A percentile compares a stretch with the other conserved stretches of the same genome.
phyloP scores from a whole-genome alignment of 2,888 invertebrate species.

The Stenurella melanura region DNA sequence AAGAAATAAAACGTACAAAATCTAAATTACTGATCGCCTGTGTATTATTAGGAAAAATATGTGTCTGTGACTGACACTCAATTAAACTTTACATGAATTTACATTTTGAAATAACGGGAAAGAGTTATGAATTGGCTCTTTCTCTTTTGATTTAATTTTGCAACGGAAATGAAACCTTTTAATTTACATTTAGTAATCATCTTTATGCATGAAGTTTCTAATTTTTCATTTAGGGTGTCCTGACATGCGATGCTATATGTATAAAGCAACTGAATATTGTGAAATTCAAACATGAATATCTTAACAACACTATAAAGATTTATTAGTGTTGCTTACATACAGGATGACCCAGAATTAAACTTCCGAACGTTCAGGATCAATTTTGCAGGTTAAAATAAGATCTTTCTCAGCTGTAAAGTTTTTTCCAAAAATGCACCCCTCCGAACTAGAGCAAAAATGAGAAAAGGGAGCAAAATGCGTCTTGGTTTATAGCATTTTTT shows the following conservation, averaged over 20 bases:
- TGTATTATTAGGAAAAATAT: not conserved
- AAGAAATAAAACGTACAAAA: not conserved
- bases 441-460: too few relatives aligned
- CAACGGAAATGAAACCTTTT: not conserved
- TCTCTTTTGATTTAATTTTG: not conserved
- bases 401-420: too few relatives aligned
- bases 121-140: not conserved
- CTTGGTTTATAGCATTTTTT: too few relatives aligned
- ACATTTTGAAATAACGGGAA: not conserved
- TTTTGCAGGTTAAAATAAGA: too few relatives aligned
- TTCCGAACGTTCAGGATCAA: too few relatives aligned
- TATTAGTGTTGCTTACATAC: too few relatives aligned
- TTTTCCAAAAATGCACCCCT: too few relatives aligned
- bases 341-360: too few relatives aligned
- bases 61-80: constrained; percentile 3
- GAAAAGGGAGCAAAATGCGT: too few relatives aligned
- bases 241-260: not conserved
- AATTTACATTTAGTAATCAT: not conserved
- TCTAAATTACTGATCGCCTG: not conserved
- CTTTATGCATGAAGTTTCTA: not conserved
- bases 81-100: constrained; percentile 12
- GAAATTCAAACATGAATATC: too few relatives aligned
- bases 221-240: not conserved
- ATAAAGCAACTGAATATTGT: too few relatives aligned
- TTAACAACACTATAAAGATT: too few relatives aligned